phyloP scores from a whole-genome alignment of 2,113 vertebrate genomes.

The Pygathrix nemaeus region DNA sequence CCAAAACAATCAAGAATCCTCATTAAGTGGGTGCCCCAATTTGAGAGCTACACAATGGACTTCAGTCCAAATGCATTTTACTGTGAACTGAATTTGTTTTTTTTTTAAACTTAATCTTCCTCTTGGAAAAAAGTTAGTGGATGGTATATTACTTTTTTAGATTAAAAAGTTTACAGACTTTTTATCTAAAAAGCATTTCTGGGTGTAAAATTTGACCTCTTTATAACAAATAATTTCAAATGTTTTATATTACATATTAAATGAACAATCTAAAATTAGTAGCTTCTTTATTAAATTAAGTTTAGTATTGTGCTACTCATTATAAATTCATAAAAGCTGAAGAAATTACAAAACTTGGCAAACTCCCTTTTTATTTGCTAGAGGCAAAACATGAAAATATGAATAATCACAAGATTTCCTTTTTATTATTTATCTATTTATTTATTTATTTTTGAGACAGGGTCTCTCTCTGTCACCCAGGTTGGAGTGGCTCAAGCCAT shows the following conservation, averaged over 20 bases:
- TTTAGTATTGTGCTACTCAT: neutral
- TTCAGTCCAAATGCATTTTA: constrained; percentile 15
- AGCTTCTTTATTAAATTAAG: constrained; percentile 14
- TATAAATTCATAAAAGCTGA: neutral
- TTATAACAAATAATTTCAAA: constrained; percentile 22
- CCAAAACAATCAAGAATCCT: constrained; percentile 46
- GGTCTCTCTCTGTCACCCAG: too few relatives aligned
- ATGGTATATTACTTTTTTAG: neutral
- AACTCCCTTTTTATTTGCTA: neutral
- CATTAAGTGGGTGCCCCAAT: constrained; percentile 24
- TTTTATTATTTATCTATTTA: too few relatives aligned
- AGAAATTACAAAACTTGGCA: constrained; percentile 34
- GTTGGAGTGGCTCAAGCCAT: too few relatives aligned
- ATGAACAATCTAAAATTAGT: neutral
- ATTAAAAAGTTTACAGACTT: neutral
- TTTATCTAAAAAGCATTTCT: constrained; percentile 34
- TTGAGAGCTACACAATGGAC: constrained; percentile 7
- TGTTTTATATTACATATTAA: constrained; percentile 16
- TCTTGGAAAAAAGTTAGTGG: neutral
- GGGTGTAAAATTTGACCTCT: neutral
- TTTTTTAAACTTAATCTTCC: neutral
- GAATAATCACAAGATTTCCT: neutral
- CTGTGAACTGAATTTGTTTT: neutral
- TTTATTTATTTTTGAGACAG: too few relatives aligned
- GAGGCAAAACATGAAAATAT: neutral